Conservation (phyloP, 2,888 invertebrate species). For the Ceratothoa steindachneri region DNA sequence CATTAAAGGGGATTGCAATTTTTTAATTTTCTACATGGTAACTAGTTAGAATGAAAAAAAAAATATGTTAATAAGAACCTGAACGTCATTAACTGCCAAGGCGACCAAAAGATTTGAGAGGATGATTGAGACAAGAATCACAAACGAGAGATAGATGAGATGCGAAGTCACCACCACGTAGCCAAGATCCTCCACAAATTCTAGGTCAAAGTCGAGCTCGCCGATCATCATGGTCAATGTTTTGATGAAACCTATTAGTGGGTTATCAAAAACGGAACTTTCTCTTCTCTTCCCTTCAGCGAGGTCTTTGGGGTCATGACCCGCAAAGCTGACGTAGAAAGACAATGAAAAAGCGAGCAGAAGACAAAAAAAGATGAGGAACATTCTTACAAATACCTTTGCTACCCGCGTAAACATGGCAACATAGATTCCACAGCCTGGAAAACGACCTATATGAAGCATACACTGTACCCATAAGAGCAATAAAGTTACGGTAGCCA, state of each 20-base stretch:
- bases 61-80: slow-evolving; percentile 48
- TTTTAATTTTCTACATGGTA: no score
- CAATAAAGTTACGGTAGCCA: slow-evolving; percentile 40
- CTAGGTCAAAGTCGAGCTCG: slow-evolving; percentile 59
- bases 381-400: slow-evolving; percentile 59
- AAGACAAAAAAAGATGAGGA: slow-evolving; percentile 55
- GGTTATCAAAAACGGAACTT: slow-evolving; percentile 57
- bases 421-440: slow-evolving; percentile 60
- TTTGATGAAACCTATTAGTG: slow-evolving; percentile 59
- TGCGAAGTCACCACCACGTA: slow-evolving; percentile 52
- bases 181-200: slow-evolving; percentile 54
- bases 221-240: slow-evolving; percentile 63
- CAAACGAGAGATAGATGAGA: slow-evolving; percentile 58
- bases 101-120: slow-evolving; percentile 62
- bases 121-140: slow-evolving; percentile 60
- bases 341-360: slow-evolving; percentile 60
- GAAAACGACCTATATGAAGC: slow-evolving; percentile 45
- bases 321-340: slow-evolving; percentile 58
- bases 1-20: no score
- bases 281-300: neutral
- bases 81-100: slow-evolving; percentile 62
- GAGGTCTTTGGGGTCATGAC: neutral
- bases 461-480: slow-evolving; percentile 47
- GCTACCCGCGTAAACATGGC: slow-evolving; percentile 63
- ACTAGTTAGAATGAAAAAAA: no score